Evolutionary conservation across 2,113 vertebrate species (phyloP), one percentile per base, ranked within the genome.

Genomic region (Xerus inauris): DNA sequence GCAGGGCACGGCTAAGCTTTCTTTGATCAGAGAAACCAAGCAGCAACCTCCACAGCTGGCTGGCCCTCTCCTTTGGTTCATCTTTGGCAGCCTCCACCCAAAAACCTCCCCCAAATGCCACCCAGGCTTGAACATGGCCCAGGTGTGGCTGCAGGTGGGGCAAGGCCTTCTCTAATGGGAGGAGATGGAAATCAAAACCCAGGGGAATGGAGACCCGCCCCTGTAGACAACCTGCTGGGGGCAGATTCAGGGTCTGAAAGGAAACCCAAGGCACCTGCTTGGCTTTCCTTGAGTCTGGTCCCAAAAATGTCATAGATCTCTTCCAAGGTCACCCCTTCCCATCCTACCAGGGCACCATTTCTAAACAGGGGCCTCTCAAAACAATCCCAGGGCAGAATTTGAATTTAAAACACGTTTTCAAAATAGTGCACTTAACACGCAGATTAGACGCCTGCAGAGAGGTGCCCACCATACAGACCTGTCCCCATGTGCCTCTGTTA

Each of bases 381-480:
- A 30, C 51, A 47, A 22, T 28, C 67, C 86, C 19, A 13, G 86
- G 62, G 71, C 32, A 17, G 67, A 81, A 28, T 51, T 71, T 24
- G 30, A 75, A 69, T 59, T 72, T 38, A 42, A 73, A 81, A 57
- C 28, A 3, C 38, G 6, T 35, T 73, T 47, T 85, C 85, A 51
- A 47, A 75, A 49, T 45, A 1, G 10, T 22, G 6, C 54, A 14
- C 47, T 35, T 38, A 59, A 67, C 49, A 64, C 38, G 12, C 20
- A 17, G 54, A 65, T 35, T 8, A 3, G 35, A 35, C 6, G 24
- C 11, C 59, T 30, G 14, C 42, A 11, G 8, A 17, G 16, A 17
- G 51, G 40, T n/a, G 13, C 20, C 0, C 7, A 32, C n/a, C 1
- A 26, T 0, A n/a, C 30, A 2, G 40, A 16, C 6, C 20, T 11